Conservation (phyloP, 2,113 vertebrate genomes). For the Misgurnus mizolepis region DNA sequence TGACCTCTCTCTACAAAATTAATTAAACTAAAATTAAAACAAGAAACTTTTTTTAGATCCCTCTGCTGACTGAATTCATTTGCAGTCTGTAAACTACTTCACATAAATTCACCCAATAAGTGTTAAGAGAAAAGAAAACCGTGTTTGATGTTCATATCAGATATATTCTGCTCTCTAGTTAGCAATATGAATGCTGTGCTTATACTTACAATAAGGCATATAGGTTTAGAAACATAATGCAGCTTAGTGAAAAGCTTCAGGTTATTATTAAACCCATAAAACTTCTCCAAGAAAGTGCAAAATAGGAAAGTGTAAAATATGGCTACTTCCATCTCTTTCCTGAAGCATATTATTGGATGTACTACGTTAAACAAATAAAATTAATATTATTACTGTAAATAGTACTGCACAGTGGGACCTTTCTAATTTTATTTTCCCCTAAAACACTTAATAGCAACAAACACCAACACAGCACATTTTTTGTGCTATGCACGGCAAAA, state of each 20-base stretch:
- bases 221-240: neutral
- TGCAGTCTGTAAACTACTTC: neutral
- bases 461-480: neutral
- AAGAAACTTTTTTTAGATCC: neutral
- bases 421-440: neutral
- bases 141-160: conserved; percentile 12
- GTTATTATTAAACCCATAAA: conserved; percentile 7
- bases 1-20: neutral
- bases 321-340: neutral
- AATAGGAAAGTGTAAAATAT: neutral
- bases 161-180: neutral
- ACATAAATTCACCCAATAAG: neutral
- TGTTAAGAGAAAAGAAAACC: neutral
- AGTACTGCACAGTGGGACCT: neutral
- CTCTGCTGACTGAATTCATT: neutral
- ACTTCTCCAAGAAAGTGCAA: neutral
- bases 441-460: neutral
- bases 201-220: neutral
- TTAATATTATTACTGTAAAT: too few relatives aligned
- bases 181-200: neutral
- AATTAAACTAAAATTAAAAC: conserved; percentile 1
- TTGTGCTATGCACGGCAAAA: neutral
- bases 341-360: too few relatives aligned
- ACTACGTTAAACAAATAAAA: too few relatives aligned
- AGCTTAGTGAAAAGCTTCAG: neutral